A percentile compares a stretch with the other conserved stretches of the same genome.
These are phyloP conservation scores for Trachythela sp. DNA, from an alignment of 64 coral and sea anemone genomes.

Conservation along the genomic window DNA sequence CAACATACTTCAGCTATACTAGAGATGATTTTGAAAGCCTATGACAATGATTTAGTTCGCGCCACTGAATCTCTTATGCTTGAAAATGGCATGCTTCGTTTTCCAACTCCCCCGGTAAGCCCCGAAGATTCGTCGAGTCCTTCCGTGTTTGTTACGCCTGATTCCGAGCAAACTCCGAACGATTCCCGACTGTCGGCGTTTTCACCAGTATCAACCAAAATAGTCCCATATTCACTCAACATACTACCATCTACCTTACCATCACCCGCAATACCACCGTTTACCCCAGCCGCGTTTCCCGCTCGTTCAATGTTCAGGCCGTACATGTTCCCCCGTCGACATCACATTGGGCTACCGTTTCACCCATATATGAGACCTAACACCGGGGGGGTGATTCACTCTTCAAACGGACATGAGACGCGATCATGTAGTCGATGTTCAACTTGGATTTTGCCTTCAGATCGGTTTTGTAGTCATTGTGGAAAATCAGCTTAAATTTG, in stretches of 20 bases:
- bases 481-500: neutral
- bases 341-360: neutral
- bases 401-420: neutral
- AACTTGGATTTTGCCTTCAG: neutral
- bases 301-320: neutral
- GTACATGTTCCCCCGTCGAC: constrained; percentile 3
- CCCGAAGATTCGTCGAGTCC: neutral
- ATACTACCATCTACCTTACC: neutral
- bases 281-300: neutral
- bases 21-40: constrained; percentile 14
- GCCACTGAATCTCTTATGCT: constrained; percentile 12
- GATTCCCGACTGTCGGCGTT: neutral
- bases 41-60: constrained; percentile 15
- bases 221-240: constrained; percentile 5
- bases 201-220: constrained; percentile 8
- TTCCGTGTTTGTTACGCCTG: neutral
- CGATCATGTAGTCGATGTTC: neutral
- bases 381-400: neutral
- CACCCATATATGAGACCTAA: neutral
- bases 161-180: neutral
- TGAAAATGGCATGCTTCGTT: constrained; percentile 6
- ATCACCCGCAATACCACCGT: neutral
- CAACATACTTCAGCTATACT: neutral
- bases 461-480: constrained; percentile 10
- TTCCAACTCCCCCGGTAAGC: neutral